Conservation (phyloP, 2,888 invertebrate genomes). For the Drosophila cracens region DNA sequence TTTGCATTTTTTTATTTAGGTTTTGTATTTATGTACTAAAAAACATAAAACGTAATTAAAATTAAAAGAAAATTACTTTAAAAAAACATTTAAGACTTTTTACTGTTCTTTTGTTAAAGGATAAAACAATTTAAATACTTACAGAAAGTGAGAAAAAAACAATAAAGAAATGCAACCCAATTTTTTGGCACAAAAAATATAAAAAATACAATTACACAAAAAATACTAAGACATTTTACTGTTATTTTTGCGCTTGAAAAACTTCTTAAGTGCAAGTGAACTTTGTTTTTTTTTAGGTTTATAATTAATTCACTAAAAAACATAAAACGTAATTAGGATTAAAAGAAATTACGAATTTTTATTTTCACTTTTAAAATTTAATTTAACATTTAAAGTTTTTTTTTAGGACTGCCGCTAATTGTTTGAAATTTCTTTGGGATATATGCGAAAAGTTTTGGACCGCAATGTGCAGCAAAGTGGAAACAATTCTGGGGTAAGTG, state of each 20-base stretch:
- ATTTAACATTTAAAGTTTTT: not conserved
- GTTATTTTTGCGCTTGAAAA: not conserved
- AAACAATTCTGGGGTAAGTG: slow-evolving; percentile 19
- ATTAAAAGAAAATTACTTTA: slow-evolving; percentile 32
- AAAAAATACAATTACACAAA: too few relatives aligned
- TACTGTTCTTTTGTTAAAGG: not conserved
- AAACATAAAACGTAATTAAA: slow-evolving; percentile 55
- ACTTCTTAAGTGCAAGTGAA: not conserved
- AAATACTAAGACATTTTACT: not conserved
- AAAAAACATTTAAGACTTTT: slow-evolving; percentile 9
- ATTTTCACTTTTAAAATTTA: not conserved
- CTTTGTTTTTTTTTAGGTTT: slow-evolving; percentile 67
- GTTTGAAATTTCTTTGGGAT: not conserved
- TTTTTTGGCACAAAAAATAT: slow-evolving; percentile 14
- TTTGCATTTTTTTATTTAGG: slow-evolving; percentile 17
- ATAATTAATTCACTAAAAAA: slow-evolving; percentile 55
- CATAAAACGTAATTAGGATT: slow-evolving; percentile 56
- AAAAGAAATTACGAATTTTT: slow-evolving; percentile 33
- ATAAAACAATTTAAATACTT: not conserved
- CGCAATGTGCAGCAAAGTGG: slow-evolving; percentile 19
- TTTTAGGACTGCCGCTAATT: not conserved
- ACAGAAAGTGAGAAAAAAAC: slow-evolving; percentile 1
- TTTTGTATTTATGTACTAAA: slow-evolving; percentile 14
- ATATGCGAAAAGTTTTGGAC: slow-evolving; percentile 21
- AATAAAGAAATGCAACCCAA: slow-evolving; percentile 10